phyloP scores from a whole-genome alignment of 2,888 invertebrate species.

The Drosophila prolongata region DNA sequence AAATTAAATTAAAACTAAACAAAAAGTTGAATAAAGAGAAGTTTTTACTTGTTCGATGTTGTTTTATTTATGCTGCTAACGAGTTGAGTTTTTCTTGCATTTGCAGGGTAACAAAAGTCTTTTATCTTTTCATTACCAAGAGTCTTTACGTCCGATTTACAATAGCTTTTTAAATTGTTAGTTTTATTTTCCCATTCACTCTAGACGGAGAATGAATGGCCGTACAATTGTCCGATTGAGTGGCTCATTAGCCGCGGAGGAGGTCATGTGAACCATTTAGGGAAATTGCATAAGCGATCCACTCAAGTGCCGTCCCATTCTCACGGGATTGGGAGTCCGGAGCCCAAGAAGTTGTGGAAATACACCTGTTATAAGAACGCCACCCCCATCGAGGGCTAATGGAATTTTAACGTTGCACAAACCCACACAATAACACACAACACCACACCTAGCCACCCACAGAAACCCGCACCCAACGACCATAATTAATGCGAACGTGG shows the following conservation, averaged over 20 bases:
- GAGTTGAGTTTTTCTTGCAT: not conserved
- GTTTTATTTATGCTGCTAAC: no score
- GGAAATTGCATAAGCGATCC: slow-evolving; percentile 33
- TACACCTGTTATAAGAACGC: slow-evolving; percentile 6
- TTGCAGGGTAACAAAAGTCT: not conserved
- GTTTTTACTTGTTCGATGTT: no score
- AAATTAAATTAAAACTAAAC: no score
- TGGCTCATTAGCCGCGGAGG: slow-evolving; percentile 41
- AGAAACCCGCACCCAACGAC: slow-evolving; percentile 4
- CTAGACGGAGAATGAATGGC: slow-evolving; percentile 14
- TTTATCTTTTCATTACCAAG: no score
- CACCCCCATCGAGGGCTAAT: slow-evolving; percentile 57
- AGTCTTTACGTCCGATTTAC: not conserved
- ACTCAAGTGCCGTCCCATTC: slow-evolving; percentile 6
- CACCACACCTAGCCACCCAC: not conserved
- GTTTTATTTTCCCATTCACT: slow-evolving; percentile 29
- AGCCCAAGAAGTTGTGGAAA: not conserved
- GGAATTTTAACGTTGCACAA: slow-evolving; percentile 75
- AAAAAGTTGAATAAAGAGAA: no score
- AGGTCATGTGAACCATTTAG: slow-evolving; percentile 66
- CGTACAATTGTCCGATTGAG: slow-evolving; percentile 30
- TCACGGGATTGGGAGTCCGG: not conserved
- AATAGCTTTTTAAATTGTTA: slow-evolving; percentile 21
- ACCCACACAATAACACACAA: not conserved
- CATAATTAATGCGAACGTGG: slow-evolving; percentile 40